Conservation (phyloP, 2,797 vertebrate genomes). For the Gastrophryne carolinensis region DNA sequence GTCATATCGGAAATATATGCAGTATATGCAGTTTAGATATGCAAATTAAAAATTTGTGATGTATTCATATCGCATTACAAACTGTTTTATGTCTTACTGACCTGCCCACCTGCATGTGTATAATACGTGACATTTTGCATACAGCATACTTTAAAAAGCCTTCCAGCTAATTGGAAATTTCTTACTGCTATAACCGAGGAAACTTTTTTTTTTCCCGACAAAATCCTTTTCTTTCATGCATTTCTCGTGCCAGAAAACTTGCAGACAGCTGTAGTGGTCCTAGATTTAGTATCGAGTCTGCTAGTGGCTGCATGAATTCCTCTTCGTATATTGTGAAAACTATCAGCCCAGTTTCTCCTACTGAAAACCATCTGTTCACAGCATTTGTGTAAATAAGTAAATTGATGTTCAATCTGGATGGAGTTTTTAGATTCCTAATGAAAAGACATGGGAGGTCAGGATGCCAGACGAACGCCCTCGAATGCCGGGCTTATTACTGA, state of each 20-base stretch:
- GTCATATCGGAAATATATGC: no score
- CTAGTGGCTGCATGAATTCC: constrained; percentile 5
- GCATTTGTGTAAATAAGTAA: constrained; percentile 44
- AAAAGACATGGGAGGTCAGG: neutral
- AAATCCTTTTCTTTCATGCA: neutral
- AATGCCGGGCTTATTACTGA: no score
- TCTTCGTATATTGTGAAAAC: constrained; percentile 17
- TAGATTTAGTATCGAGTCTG: constrained; percentile 11
- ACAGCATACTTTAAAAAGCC: neutral
- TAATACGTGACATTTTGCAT: neutral
- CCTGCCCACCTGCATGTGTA: neutral
- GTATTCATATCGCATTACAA: no score
- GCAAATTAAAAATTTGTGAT: no score
- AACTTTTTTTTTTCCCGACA: neutral
- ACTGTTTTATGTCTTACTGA: no score
- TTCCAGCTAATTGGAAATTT: neutral
- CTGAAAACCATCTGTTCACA: constrained; percentile 46
- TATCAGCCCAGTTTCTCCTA: constrained; percentile 18
- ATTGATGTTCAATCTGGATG: constrained; percentile 3
- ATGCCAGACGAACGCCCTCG: no score
- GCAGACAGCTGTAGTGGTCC: constrained; percentile 17
- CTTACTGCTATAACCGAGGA: neutral
- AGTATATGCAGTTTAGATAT: no score
- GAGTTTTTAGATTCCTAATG: neutral
- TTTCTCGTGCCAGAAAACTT: constrained; percentile 1